Percentiles rank a stretch among this genome's conserved stretches.
Evolutionary conservation across 2,797 vertebrate genomes (phyloP).

Genomic region (Amazona ochrocephala): DNA sequence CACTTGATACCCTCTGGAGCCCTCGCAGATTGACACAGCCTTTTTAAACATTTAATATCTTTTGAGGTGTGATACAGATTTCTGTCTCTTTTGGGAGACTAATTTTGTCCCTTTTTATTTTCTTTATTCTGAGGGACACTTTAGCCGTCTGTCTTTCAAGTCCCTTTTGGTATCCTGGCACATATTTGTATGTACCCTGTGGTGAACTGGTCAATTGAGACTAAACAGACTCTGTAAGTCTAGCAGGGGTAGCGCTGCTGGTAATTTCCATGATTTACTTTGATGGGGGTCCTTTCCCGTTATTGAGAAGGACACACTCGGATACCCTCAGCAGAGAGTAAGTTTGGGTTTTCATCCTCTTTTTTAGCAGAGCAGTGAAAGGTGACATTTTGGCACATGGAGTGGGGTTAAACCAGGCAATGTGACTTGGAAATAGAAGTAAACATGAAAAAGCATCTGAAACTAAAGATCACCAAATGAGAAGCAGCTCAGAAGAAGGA

Average conservation of each 20-base stretch:
- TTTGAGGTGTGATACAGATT: neutral
- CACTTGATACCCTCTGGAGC: neutral
- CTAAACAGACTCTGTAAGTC: neutral
- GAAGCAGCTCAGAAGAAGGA: neutral
- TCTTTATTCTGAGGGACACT: neutral
- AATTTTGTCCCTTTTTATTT: neutral
- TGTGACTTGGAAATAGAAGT: neutral
- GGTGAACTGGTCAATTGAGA: neutral
- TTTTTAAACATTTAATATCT: slow-evolving; percentile 9
- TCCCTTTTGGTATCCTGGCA: neutral
- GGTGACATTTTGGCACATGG: neutral
- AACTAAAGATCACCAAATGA: neutral
- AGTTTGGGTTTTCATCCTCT: neutral
- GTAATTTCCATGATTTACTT: neutral
- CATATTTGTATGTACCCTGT: neutral
- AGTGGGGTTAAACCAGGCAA: neutral
- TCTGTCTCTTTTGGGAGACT: neutral
- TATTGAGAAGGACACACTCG: neutral
- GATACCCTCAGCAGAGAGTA: neutral
- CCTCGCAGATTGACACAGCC: neutral
- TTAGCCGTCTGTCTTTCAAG: neutral
- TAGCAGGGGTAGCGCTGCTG: neutral
- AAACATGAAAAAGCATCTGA: neutral
- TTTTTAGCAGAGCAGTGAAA: neutral
- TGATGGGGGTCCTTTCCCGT: neutral